Percentiles rank a stretch among this genome's conserved stretches.
Conservation (phyloP, 1,140 invertebrate species). For the Papilio helenus region DNA sequence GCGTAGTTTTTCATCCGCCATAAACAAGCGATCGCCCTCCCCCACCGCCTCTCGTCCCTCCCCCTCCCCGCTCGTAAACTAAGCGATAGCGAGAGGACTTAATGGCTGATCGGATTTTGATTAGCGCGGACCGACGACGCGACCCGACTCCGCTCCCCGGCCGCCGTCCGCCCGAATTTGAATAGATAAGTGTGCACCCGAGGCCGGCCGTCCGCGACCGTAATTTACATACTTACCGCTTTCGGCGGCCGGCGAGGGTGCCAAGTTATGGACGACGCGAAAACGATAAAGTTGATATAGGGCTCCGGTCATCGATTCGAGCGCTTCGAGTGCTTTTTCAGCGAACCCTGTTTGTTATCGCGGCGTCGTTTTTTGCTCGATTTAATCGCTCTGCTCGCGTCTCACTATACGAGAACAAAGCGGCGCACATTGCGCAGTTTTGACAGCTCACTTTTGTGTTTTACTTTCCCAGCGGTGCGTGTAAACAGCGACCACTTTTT, state of each 20-base stretch:
- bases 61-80: conserved; percentile 74
- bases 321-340: conserved; percentile 66
- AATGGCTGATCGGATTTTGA: conserved; percentile 83
- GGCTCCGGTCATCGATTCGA: conserved; percentile 74
- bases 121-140: conserved; percentile 79
- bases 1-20: conserved; percentile 77
- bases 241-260: conserved; percentile 74
- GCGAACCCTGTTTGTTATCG: conserved; percentile 73
- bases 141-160: conserved; percentile 54
- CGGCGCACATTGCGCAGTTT: conserved; percentile 55
- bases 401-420: conserved; percentile 57
- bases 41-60: conserved; percentile 48
- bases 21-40: conserved; percentile 76
- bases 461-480: conserved; percentile 46
- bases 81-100: conserved; percentile 80
- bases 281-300: conserved; percentile 81
- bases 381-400: conserved; percentile 58
- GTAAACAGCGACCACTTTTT: conserved; percentile 49
- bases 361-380: conserved; percentile 59
- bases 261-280: conserved; percentile 77
- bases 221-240: conserved; percentile 82
- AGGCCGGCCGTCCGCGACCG: conserved; percentile 74
- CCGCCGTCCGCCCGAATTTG: conserved; percentile 69
- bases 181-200: conserved; percentile 82
- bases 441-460: conserved; percentile 60